phyloP scores from a whole-genome alignment of 2,888 invertebrate species.

The Melinopterus prodromus region DNA sequence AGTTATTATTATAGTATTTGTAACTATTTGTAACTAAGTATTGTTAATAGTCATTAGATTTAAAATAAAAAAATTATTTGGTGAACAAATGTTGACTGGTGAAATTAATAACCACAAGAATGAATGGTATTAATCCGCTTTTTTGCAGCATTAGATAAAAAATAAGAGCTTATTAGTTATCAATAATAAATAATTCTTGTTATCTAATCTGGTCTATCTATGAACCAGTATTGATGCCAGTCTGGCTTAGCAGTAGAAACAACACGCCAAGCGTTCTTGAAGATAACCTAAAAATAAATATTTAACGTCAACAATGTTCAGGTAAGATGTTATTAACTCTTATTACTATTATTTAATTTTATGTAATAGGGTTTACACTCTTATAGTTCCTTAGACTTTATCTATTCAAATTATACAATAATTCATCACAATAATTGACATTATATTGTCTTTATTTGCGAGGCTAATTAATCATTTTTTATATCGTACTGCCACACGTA shows the following conservation, averaged over 20 bases:
- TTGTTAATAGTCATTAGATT: no score
- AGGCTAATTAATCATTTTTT: constrained; percentile 1
- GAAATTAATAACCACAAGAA: background rate
- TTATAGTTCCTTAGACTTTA: background rate
- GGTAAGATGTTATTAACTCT: constrained; percentile 13
- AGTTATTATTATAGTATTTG: no score
- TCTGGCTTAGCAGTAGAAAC: background rate
- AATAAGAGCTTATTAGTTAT: background rate
- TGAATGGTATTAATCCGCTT: background rate
- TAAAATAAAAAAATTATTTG: no score
- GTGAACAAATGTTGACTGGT: background rate
- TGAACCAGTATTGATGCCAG: background rate
- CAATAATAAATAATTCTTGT: background rate
- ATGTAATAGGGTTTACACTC: background rate
- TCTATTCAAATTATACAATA: background rate
- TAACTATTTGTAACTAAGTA: no score
- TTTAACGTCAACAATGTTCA: constrained; percentile 7
- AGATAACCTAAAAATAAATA: constrained; percentile 7
- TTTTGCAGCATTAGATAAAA: background rate
- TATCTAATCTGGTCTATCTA: background rate
- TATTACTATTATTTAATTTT: constrained; percentile 7
- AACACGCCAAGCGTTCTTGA: background rate
- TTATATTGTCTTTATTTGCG: background rate
- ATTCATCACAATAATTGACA: background rate
- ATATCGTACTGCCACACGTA: background rate